These are phyloP conservation scores for Balearica regulorum DNA, from an alignment of 2,797 vertebrate species.

Conservation along the genomic window DNA sequence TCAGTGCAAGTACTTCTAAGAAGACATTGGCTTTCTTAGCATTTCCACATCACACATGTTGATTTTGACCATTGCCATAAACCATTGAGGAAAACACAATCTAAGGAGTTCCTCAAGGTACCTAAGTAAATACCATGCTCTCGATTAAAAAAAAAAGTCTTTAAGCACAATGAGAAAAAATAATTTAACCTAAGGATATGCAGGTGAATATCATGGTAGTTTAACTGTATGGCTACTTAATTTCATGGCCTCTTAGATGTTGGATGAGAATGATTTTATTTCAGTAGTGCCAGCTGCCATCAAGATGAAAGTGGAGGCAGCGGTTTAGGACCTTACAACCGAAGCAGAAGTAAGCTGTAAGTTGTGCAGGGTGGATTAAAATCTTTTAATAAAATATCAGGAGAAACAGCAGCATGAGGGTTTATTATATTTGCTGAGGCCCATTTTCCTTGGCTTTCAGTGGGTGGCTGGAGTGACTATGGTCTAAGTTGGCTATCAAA, in stretches of 20 bases:
- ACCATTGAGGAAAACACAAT: neutral
- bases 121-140: neutral
- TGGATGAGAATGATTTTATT: neutral
- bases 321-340: neutral
- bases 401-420: neutral
- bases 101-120: neutral
- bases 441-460: neutral
- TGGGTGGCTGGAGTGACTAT: neutral
- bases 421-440: neutral
- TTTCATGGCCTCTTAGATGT: neutral
- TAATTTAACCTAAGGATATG: neutral
- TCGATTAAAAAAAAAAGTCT: neutral
- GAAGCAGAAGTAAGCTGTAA: neutral
- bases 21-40: neutral
- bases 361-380: neutral
- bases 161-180: neutral
- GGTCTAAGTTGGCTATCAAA: neutral
- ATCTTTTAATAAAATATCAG: neutral
- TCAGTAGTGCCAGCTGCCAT: neutral
- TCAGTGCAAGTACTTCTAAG: neutral
- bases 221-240: neutral
- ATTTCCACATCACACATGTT: neutral
- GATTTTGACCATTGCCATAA: neutral
- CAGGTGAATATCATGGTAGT: neutral
- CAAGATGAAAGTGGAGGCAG: neutral